Evolutionary conservation across 1,140 invertebrate genomes (phyloP), one percentile per base, ranked within the genome.

Genomic region (Rhagoletis pomonella): DNA sequence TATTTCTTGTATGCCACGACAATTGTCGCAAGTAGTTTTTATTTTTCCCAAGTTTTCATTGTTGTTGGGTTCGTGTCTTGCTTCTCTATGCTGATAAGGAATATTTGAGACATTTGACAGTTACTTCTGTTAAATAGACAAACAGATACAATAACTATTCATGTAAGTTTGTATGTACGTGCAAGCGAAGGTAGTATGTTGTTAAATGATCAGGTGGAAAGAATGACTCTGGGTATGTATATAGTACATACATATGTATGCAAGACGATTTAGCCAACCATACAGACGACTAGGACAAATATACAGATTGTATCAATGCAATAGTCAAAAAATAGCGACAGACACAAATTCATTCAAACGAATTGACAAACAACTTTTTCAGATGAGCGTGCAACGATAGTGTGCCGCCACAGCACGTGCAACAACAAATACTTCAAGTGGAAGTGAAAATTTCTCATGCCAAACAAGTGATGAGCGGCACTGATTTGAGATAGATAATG

Each of bases 61-160:
- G 17, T 14, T 62, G 4, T n/a, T 50, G 44, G 39, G 84, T 62
- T 29, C 29, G 29, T 47, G 81, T 19, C 17, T 9, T 85, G 1
- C 58, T 85, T 19, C n/a, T 17, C 3, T 4, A 14, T 47, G 55
- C 84, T 60, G 39, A 62, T 42, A 39, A 6, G 19, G 81, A 10
- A 44, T 67, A 60, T 69, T 77, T n/a, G n/a, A 77, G 55, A 86
- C 87, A 86, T 88, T 73, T 88, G 87, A 88, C 87, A 88, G 81
- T 85, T 88, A 86, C 62, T 88, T 65, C 62, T 85, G 84, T 62
- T 60, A 85, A 62, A 60, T 29, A 60, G 29, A 42, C 19, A 55
- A 17, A 47, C 69, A 81, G 47, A 58, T 3, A 19, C 17, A 55
- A 19, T 10, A 2, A 12, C 50, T 29, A 29, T 29, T 1, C 1